A percentile compares a stretch with the other conserved stretches of the same genome.
These are phyloP conservation scores for Pelagia noctiluca DNA, from an alignment of 30 jellyfish, hydroid and myxozoan genomes.

Conservation along the genomic window DNA sequence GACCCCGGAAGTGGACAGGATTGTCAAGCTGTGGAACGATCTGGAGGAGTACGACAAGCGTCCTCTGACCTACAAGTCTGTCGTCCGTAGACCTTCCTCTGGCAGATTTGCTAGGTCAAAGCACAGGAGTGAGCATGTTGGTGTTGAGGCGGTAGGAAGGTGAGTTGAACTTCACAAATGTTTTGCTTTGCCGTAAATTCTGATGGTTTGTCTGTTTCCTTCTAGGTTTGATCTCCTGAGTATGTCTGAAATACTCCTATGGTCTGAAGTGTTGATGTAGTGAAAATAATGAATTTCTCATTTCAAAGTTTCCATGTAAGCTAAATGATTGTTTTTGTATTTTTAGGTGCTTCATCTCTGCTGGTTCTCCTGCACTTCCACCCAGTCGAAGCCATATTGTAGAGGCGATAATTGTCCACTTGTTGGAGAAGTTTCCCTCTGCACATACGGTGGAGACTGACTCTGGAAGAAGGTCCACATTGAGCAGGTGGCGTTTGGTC, in stretches of 20 bases:
- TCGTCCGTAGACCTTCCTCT: conserved; percentile 1
- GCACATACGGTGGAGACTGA: not conserved
- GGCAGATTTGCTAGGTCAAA: conserved; percentile 32
- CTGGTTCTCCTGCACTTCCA: conserved; percentile 27
- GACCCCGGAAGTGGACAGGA: not conserved
- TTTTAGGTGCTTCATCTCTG: conserved; percentile 21
- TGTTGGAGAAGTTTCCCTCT: not conserved
- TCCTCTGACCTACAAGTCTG: conserved; percentile 19
- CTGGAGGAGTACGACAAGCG: conserved; percentile 45
- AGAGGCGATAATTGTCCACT: conserved; percentile 29
- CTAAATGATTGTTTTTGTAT: no score
- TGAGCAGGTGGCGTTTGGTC: conserved; percentile 24
- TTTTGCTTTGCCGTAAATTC: no score
- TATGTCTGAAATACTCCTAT: no score
- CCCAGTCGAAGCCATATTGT: conserved; percentile 36
- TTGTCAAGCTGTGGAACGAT: conserved; percentile 15
- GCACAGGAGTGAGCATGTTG: conserved; percentile 16
- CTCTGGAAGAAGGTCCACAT: not conserved
- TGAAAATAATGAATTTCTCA: no score
- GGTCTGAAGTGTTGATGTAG: no score
- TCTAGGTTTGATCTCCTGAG: not conserved
- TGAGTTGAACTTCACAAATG: not conserved
- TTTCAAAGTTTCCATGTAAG: no score
- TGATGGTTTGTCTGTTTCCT: not conserved
- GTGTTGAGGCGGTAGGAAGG: conserved; percentile 16